Evolutionary conservation across 2,888 invertebrate genomes (phyloP), one percentile per base, ranked within the genome.

Genomic region (Nematopogon swammerdamellus): DNA sequence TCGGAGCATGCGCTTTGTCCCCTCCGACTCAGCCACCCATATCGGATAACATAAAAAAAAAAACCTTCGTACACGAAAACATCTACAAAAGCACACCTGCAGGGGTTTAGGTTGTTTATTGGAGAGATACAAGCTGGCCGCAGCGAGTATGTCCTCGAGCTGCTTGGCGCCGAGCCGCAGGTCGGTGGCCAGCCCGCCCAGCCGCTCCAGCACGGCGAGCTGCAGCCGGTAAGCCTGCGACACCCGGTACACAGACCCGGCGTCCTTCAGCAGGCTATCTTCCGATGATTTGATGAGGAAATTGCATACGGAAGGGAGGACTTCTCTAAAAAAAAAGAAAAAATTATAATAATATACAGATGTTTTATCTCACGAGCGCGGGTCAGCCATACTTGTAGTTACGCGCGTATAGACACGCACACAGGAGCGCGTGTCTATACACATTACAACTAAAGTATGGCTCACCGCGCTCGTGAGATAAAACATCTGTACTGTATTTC

Each of bases 261-360:
- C 66, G 62, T 84, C 83, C 60, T 85, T 83, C 51, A 83, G 70
- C 53, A 73, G 72, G 62, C 88, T 90, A 54, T 82, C 82, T 18
- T 63, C 59, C 0, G 84, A 66, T 1, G 85, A 73, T 47, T 70
- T 71, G 19, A 58, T 60, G 3, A 91, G 70, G 59, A 81, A 83
- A 48, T 67, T 62, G 57, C 81, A 81, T 6, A 91, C 60, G 48
- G 75, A 69, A 0, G 89, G 89, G 17, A 90, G 67, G 1, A 88
- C 84, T 58, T 90, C 86, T 53, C 88, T 90, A 66, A 52, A 70
- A 70, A 55, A 19, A n/a, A n/a, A n/a, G n/a, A n/a, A n/a, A n/a
- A n/a, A n/a, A 30, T 30, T 30, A 10, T 10, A 8, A 10, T 30
- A 30, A 10, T 8, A 8, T 10, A 30, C 14, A 30, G 14, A n/a